These are phyloP conservation scores for Pterocles orientalis DNA, from an alignment of 2,113 vertebrate genomes.

Conservation along the genomic window DNA sequence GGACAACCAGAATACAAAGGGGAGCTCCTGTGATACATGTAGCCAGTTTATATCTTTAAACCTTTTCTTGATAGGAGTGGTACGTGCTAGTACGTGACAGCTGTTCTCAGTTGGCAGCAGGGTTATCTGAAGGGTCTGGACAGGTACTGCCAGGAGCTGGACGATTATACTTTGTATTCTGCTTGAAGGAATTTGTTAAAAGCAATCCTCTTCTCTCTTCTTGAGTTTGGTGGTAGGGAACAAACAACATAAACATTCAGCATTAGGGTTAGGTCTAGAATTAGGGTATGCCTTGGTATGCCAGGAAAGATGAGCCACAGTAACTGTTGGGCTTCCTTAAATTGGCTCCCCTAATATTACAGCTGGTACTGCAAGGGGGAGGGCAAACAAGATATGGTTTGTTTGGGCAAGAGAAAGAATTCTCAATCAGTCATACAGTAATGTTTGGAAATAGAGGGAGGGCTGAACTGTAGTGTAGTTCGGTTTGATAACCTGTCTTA, in stretches of 20 bases:
- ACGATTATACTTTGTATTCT: not conserved
- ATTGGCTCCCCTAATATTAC: not conserved
- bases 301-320: not conserved
- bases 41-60: not conserved
- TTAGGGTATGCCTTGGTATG: not conserved
- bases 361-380: not conserved
- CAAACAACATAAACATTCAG: not conserved
- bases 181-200: not conserved
- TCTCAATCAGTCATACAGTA: not conserved
- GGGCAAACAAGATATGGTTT: not conserved
- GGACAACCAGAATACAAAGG: not conserved
- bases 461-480: not conserved
- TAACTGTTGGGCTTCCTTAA: not conserved
- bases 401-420: not conserved
- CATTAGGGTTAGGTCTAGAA: not conserved
- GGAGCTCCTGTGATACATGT: not conserved
- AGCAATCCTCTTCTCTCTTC: not conserved
- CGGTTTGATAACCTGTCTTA: not conserved
- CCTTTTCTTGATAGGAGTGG: not conserved
- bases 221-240: not conserved
- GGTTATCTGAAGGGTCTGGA: not conserved
- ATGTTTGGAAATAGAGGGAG: not conserved
- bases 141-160: not conserved
- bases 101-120: rapidly evolving
- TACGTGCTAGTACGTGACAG: not conserved